These are phyloP conservation scores for Bos javanicus DNA, from an alignment of 2,113 vertebrate species.

Conservation along the genomic window DNA sequence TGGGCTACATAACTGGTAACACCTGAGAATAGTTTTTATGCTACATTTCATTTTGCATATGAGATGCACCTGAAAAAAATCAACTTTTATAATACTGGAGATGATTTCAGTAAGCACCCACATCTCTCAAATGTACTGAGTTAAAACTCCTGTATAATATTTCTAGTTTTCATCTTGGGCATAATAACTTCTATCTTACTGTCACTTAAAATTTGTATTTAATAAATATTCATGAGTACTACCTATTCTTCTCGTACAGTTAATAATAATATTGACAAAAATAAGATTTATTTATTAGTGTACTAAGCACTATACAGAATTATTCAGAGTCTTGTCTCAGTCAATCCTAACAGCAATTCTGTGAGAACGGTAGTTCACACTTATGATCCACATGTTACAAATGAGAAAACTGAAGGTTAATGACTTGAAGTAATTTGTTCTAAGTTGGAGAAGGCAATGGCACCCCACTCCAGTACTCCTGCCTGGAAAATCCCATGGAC, in stretches of 20 bases:
- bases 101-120: neutral
- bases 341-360: neutral
- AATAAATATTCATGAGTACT: neutral
- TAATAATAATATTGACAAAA: constrained; percentile 15
- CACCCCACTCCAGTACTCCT: too few species aligned
- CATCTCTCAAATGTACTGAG: neutral
- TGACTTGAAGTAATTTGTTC: neutral
- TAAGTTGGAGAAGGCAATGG: neutral
- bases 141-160: neutral
- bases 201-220: constrained; percentile 17
- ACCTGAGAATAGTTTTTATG: neutral
- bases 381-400: constrained; percentile 3
- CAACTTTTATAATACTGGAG: neutral
- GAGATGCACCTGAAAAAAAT: neutral
- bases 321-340: neutral
- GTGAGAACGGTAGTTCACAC: neutral
- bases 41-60: neutral
- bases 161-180: neutral
- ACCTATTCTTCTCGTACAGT: neutral
- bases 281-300: neutral
- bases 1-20: neutral
- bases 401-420: constrained; percentile 1
- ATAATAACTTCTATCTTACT: neutral
- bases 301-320: neutral
- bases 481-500: too few species aligned